Conservation (phyloP, 2,113 vertebrate genomes). For the Melanocharis versteri region DNA sequence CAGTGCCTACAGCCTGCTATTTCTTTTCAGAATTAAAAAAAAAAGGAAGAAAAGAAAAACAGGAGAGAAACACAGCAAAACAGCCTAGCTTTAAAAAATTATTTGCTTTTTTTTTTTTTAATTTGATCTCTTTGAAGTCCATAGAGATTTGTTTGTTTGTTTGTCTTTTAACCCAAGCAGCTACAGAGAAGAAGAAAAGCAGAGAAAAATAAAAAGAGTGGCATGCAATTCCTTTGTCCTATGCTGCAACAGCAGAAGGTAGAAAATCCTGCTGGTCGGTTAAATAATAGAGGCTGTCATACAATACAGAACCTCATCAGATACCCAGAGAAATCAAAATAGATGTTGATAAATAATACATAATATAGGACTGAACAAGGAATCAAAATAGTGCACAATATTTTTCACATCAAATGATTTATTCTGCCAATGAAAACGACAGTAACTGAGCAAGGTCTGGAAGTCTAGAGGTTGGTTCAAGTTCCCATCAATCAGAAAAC, state of each 20-base stretch:
- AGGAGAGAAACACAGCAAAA: constrained; percentile 67
- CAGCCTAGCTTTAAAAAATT: constrained; percentile 66
- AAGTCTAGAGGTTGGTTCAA: constrained; percentile 62
- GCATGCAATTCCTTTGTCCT: constrained; percentile 49
- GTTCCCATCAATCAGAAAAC: constrained; percentile 76
- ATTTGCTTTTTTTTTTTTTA: constrained; percentile 13
- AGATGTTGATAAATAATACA: neutral
- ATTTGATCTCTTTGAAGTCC: constrained; percentile 62
- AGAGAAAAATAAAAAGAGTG: constrained; percentile 55
- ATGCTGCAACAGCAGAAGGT: constrained; percentile 47
- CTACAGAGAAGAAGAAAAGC: constrained; percentile 47
- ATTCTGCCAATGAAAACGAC: constrained; percentile 33
- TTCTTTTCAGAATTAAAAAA: constrained; percentile 83
- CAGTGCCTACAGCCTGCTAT: constrained; percentile 85
- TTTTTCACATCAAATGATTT: constrained; percentile 53
- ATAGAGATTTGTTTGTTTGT: constrained; percentile 58
- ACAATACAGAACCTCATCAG: constrained; percentile 42
- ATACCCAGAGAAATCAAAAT: constrained; percentile 65
- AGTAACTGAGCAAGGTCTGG: constrained; percentile 61
- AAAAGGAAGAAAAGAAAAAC: constrained; percentile 58
- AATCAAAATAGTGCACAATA: constrained; percentile 26
- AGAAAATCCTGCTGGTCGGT: constrained; percentile 68
- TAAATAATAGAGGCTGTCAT: constrained; percentile 67
- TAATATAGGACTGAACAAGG: constrained; percentile 29
- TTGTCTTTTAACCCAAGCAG: constrained; percentile 63